Percentiles rank a stretch among this genome's conserved stretches.
Conservation (phyloP, 2,888 invertebrate genomes). For the Poecilobothrus nobilitatus region DNA sequence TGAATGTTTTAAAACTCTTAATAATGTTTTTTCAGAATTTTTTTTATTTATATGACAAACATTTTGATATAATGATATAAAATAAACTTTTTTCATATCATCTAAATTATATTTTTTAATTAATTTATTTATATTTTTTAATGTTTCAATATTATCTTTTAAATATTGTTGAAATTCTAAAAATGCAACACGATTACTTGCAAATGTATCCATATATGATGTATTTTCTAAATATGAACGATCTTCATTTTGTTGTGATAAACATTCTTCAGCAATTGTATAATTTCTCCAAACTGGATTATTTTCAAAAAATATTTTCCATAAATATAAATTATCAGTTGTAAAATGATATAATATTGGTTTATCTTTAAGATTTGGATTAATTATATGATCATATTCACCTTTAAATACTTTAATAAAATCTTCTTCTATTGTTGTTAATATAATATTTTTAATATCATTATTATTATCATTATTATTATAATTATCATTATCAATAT, state of each 20-base stretch:
- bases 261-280: slow-evolving; percentile 8
- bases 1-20: neutral
- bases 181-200: neutral
- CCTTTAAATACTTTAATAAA: neutral
- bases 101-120: neutral
- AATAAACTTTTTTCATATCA: neutral
- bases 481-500: too few relatives aligned
- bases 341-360: neutral
- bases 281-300: neutral
- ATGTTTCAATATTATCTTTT: neutral
- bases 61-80: neutral
- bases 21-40: neutral
- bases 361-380: neutral
- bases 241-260: neutral
- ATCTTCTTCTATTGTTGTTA: neutral
- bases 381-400: neutral
- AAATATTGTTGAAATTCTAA: neutral
- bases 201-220: neutral
- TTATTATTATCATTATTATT: neutral
- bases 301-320: slow-evolving; percentile 1
- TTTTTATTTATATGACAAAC: neutral
- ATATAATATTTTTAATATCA: neutral
- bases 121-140: neutral
- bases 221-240: neutral
- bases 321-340: neutral